Conservation (phyloP, 2,797 vertebrate genomes). For the Hephaestus fuliginosus region DNA sequence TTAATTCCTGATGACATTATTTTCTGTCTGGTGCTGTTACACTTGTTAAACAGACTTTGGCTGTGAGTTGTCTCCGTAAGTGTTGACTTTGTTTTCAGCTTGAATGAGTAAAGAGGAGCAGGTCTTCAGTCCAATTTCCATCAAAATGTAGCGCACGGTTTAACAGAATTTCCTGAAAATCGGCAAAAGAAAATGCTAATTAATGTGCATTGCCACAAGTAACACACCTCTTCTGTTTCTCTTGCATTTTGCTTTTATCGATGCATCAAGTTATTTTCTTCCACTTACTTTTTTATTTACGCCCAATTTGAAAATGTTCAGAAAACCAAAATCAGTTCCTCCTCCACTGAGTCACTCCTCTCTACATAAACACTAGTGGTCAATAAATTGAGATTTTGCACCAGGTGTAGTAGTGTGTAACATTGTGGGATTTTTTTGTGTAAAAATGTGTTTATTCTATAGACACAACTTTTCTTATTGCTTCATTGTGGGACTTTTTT, state of each 20-base stretch:
- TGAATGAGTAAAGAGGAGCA: neutral
- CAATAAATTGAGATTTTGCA: neutral
- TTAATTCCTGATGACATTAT: neutral
- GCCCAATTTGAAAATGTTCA: neutral
- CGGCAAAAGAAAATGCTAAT: neutral
- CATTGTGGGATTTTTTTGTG: too few species aligned
- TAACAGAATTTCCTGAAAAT: neutral
- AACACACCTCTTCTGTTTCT: neutral
- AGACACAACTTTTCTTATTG: too few species aligned
- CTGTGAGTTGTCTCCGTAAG: neutral
- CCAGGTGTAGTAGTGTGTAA: neutral
- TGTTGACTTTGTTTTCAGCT: neutral
- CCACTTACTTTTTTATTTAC: neutral
- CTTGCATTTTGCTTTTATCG: conserved; percentile 11
- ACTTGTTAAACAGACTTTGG: neutral
- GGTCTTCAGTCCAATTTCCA: neutral
- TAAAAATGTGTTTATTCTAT: too few species aligned
- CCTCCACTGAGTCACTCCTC: too few species aligned
- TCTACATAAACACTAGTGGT: neutral
- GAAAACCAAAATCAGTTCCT: neutral
- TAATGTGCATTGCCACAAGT: neutral
- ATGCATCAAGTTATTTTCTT: neutral
- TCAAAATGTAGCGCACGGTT: neutral
- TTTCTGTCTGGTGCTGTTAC: neutral
- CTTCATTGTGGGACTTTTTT: too few species aligned